These are phyloP conservation scores for Tragelaphus buxtoni DNA, from an alignment of 2,113 vertebrate species.

Conservation along the genomic window DNA sequence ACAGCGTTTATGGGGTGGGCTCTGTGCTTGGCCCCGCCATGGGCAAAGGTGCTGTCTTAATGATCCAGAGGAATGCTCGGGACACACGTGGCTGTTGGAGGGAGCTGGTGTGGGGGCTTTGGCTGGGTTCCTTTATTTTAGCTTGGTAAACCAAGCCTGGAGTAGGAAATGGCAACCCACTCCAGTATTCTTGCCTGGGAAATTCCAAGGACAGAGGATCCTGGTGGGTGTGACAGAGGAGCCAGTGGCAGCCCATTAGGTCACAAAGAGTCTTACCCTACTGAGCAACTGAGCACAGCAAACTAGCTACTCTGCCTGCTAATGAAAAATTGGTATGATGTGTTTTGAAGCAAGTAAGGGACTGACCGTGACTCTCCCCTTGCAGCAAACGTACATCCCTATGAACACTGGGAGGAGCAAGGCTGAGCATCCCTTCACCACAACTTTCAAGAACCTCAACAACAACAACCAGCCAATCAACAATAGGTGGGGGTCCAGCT, in stretches of 20 bases:
- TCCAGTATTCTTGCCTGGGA: not conserved
- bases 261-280: not conserved
- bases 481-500: not conserved
- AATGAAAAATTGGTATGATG: not conserved
- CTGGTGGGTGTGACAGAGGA: not conserved
- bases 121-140: constrained; percentile 29
- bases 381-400: not conserved
- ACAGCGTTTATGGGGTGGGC: constrained; percentile 30
- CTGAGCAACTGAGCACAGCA: not conserved
- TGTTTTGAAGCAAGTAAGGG: not conserved
- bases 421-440: not conserved
- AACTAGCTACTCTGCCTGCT: constrained; percentile 52
- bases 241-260: not conserved
- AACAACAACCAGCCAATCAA: not conserved
- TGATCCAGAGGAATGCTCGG: not conserved
- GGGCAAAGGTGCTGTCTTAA: not conserved
- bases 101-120: not conserved
- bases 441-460: not conserved
- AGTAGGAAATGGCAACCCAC: not conserved
- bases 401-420: not conserved
- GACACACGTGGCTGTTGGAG: not conserved
- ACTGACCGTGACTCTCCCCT: not conserved
- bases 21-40: not conserved
- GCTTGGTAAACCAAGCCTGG: constrained; percentile 33
- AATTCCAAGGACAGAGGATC: not conserved